phyloP scores from a whole-genome alignment of 2,113 vertebrate genomes.

The Sylvia atricapilla region DNA sequence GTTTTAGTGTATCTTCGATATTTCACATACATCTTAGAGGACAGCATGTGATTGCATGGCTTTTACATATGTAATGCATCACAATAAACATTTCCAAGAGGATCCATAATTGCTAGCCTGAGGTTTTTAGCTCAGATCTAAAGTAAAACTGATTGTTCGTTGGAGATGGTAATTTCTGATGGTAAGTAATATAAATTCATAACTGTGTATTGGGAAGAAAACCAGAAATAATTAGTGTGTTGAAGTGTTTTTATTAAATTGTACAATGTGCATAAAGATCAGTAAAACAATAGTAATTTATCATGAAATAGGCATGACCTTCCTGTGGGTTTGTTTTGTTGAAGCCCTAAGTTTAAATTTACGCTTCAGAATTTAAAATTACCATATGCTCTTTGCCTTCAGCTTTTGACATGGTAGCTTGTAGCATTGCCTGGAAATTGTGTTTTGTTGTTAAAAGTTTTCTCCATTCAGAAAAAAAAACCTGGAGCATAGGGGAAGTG shows the following conservation, averaged over 20 bases:
- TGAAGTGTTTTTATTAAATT: background rate
- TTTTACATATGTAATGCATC: background rate
- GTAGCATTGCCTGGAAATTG: background rate
- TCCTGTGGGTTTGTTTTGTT: background rate
- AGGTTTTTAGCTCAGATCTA: background rate
- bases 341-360: background rate
- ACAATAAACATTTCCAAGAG: background rate
- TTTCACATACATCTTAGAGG: background rate
- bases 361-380: background rate
- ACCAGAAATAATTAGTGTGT: background rate
- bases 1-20: conserved; percentile 19
- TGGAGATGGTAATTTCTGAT: background rate
- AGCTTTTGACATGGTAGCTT: background rate
- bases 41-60: background rate
- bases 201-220: background rate
- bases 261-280: background rate
- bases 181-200: background rate
- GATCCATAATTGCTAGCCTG: background rate
- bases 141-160: background rate
- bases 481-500: background rate
- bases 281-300: background rate
- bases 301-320: background rate
- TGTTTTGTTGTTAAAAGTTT: background rate
- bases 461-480: background rate
- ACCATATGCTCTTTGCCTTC: background rate